Evolutionary conservation across 2,113 vertebrate genomes (phyloP).

Genomic region (Lepisosteus osseus): DNA sequence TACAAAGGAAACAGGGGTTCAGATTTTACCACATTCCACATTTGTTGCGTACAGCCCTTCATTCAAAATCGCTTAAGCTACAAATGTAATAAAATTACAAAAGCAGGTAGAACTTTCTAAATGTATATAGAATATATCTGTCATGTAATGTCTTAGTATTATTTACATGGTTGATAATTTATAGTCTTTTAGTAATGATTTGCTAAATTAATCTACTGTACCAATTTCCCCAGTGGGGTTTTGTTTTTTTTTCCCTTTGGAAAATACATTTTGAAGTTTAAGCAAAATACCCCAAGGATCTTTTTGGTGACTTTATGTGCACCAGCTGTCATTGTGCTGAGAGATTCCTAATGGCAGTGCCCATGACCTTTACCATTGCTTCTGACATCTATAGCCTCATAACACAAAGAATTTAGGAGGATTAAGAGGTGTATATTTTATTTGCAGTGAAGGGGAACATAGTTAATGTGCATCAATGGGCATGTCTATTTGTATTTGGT

Average conservation of each 20-base stretch:
- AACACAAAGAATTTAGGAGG: neutral
- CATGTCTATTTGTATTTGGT: neutral
- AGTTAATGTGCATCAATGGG: neutral
- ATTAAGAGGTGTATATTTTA: constrained; percentile 14
- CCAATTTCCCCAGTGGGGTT: neutral
- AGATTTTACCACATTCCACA: too few relatives aligned
- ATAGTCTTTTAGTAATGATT: neutral
- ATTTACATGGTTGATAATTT: neutral
- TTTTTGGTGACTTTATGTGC: constrained; percentile 17
- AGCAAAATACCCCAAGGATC: too few relatives aligned
- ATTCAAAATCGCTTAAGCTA: too few relatives aligned
- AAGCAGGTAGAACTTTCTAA: neutral
- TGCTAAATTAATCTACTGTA: neutral
- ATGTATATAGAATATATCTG: neutral
- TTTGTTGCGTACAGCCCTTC: too few relatives aligned
- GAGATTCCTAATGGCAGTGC: constrained; percentile 22
- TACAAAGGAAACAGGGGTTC: too few relatives aligned
- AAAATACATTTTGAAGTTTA: neutral
- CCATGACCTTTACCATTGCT: constrained; percentile 19
- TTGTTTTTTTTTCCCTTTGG: neutral
- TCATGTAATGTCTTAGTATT: too few relatives aligned
- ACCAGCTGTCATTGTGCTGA: constrained; percentile 31
- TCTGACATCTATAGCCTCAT: constrained; percentile 9
- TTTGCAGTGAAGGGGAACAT: neutral
- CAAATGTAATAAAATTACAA: too few relatives aligned